Base-by-base conservation (phyloP, 2,797 vertebrate species). In the Urophycis tenuis region DNA sequence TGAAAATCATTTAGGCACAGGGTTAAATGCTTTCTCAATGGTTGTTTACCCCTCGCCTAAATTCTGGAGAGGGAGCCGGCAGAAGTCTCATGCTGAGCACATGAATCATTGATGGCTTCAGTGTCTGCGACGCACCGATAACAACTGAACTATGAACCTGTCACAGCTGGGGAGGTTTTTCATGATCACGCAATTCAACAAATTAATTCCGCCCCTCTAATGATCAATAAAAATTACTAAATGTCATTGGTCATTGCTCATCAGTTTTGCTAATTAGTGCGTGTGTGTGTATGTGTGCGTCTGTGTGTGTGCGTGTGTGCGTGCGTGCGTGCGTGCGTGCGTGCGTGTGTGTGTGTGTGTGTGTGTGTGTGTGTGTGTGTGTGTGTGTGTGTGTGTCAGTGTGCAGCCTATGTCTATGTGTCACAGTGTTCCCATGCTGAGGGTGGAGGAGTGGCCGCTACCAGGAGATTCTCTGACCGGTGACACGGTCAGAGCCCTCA, bases 391-490 rank as follows among this genome's bases (percentile, higher is more conserved):
- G 32, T 74, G 73, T 79, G 77, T 2, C 89, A 94, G 94, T 84
- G 95, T 94, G 86, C 92, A 94, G 2, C 85, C 87, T 80, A 86
- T 91, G 80, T 89, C 93, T 81, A 86, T 92, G 93, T 93, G 91
- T 85, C 93, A 94, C 91, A 95, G 92, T 69, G 91, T 92, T 41
- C 95, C 95, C 0, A 89, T 91, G 84, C 90, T 99, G 85, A 92
- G 94, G 88, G 96, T 98, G 89, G 97, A 98, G 88, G 96, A 98
- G 88, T 98, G 95, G 94, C 95, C 95, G 19, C 86, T 96, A 81
- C 91, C 91, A 1, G 92, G 90, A 78, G 95, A 98, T 80, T 93
- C 93, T 1, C 92, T 96, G 88, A 95, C 95, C 8, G 93, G 94
- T 1, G 95, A 96, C 76, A 88, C 91, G 0, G 94, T 96, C 80